A percentile compares a stretch with the other conserved stretches of the same genome.
Evolutionary conservation across 2,888 invertebrate genomes (phyloP).

Genomic region (Lycocerus yunnanus): DNA sequence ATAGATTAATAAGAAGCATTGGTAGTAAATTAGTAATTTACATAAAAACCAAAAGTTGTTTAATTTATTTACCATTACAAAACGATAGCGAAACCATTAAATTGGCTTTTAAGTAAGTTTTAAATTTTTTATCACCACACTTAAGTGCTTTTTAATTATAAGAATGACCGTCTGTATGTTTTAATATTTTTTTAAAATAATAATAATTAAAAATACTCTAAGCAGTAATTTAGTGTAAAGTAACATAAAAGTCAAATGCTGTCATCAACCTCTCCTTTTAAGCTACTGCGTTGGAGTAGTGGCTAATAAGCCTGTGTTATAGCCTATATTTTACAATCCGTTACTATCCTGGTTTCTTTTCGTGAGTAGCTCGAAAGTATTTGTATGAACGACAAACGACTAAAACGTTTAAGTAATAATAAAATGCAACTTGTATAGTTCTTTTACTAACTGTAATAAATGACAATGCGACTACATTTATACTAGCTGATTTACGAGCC

Average conservation of each 20-base stretch:
- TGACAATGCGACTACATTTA: slow-evolving; percentile 52
- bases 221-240: not conserved
- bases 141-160: not conserved
- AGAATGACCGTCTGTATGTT: not conserved
- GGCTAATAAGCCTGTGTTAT: not conserved
- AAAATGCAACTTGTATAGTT: slow-evolving; percentile 22
- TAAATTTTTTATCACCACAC: not conserved
- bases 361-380: not conserved
- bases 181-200: not conserved
- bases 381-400: not conserved
- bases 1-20: not conserved
- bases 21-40: not conserved
- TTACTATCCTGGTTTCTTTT: not conserved
- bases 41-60: not conserved
- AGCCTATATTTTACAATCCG: not conserved
- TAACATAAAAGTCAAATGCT: not conserved
- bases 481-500: slow-evolving; percentile 49
- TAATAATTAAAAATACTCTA: not conserved
- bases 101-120: not conserved
- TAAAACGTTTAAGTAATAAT: slow-evolving; percentile 22
- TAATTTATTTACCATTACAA: not conserved
- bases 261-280: not conserved
- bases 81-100: not conserved
- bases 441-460: slow-evolving; percentile 38
- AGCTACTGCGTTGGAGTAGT: not conserved